Conservation (phyloP, 2,888 invertebrate species). For the Dryobota labecula region DNA sequence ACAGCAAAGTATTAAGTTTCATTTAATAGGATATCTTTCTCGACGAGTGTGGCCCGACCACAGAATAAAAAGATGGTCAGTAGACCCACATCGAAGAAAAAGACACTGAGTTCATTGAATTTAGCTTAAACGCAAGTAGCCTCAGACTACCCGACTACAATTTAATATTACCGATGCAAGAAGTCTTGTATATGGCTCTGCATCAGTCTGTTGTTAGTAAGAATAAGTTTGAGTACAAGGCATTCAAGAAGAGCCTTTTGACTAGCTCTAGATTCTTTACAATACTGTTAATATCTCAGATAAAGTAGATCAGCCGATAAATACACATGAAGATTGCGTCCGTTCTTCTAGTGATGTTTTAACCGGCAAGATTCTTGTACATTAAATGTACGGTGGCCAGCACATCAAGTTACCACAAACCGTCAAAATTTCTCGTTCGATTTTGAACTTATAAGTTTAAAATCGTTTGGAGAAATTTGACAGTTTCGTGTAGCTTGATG, state of each 20-base stretch:
- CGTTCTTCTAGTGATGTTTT: neutral
- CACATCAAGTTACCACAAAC: no score
- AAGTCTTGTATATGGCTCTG: neutral
- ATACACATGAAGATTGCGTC: neutral
- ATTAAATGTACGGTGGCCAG: no score
- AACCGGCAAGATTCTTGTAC: neutral
- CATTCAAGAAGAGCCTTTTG: neutral
- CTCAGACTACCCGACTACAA: neutral
- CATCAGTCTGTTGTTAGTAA: neutral
- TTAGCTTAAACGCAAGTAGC: neutral
- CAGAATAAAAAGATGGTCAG: slow-evolving; percentile 11
- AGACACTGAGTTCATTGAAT: neutral
- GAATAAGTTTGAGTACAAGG: neutral
- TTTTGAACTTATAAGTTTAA: no score
- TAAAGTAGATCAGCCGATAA: neutral
- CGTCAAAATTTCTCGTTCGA: no score
- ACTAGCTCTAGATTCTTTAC: neutral
- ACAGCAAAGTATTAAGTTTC: slow-evolving; percentile 56
- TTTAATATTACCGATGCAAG: neutral
- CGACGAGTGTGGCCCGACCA: slow-evolving; percentile 34
- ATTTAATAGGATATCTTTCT: slow-evolving; percentile 53
- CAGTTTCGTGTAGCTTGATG: no score
- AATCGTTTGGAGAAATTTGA: no score
- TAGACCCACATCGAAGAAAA: slow-evolving; percentile 6
- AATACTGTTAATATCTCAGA: no score